A percentile compares a stretch with the other conserved stretches of the same genome.
Evolutionary conservation across 2,797 vertebrate species (phyloP).

Genomic region (Microctenopoma lineatum): DNA sequence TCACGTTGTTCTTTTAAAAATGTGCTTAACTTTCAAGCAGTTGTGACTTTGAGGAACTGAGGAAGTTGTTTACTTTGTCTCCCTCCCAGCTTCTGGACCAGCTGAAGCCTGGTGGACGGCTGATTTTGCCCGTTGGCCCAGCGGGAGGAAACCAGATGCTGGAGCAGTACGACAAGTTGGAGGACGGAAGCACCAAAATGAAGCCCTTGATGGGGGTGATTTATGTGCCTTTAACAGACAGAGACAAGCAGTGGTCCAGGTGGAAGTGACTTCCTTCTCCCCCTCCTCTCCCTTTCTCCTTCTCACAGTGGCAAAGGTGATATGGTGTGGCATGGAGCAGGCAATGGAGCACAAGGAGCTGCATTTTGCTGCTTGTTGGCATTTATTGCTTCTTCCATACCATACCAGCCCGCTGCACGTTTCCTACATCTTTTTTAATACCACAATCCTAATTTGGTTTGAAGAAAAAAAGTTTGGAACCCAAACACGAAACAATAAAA

Average conservation of each 20-base stretch:
- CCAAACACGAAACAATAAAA: constrained; percentile 17
- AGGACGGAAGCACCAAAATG: constrained; percentile 98
- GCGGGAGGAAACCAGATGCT: constrained; percentile 99
- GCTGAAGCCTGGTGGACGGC: constrained; percentile 96
- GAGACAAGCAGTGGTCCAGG: constrained; percentile 99
- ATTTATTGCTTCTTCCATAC: constrained; percentile 88
- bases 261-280: constrained; percentile 99
- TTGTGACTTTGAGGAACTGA: not conserved
- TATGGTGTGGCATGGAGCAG: constrained; percentile 92
- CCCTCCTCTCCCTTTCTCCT: constrained; percentile 87
- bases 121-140: constrained; percentile 97
- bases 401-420: constrained; percentile 81
- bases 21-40: not conserved
- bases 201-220: constrained; percentile 99
- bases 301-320: constrained; percentile 93
- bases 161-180: constrained; percentile 98
- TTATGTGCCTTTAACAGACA: constrained; percentile 99
- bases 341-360: constrained; percentile 84
- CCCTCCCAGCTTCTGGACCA: constrained; percentile 92
- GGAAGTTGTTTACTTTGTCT: not conserved
- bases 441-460: constrained; percentile 27
- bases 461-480: constrained; percentile 44
- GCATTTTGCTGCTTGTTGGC: constrained; percentile 86
- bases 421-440: constrained; percentile 52
- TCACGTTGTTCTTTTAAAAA: constrained; percentile 11